These are phyloP conservation scores for Chaenodraco wilsoni DNA, from an alignment of 2,797 vertebrate genomes.

Conservation along the genomic window DNA sequence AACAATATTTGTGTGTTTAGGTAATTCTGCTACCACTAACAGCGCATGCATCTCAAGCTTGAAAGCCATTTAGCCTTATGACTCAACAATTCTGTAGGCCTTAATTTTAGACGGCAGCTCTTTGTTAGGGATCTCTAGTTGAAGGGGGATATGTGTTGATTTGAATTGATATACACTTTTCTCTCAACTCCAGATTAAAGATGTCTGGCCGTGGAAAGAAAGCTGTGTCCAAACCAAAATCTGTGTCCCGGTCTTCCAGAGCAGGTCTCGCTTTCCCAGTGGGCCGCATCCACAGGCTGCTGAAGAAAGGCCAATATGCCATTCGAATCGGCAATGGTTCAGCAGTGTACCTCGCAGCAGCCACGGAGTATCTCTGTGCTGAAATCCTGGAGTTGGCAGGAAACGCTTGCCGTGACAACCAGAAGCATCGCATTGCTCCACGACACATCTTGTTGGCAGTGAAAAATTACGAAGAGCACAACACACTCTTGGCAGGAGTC, in stretches of 20 bases:
- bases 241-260: conserved; percentile 55
- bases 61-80: background rate
- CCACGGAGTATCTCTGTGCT: conserved; percentile 84
- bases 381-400: conserved; percentile 86
- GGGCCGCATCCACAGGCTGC: conserved; percentile 75
- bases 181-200: conserved; percentile 13
- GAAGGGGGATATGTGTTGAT: no score
- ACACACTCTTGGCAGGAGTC: conserved; percentile 73
- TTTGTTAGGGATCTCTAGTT: no score
- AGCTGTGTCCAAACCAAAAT: conserved; percentile 12
- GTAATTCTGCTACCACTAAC: no score
- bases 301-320: conserved; percentile 76
- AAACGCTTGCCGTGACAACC: conserved; percentile 78
- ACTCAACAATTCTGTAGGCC: no score
- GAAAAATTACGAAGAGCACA: conserved; percentile 83
- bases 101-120: background rate
- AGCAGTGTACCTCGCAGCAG: conserved; percentile 79
- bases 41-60: no score
- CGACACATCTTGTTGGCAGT: conserved; percentile 85
- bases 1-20: no score
- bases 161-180: background rate
- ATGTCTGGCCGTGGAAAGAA: conserved; percentile 89
- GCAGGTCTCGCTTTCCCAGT: conserved; percentile 86
- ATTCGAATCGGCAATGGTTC: conserved; percentile 69
- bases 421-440: conserved; percentile 80